These are phyloP conservation scores for Elachura formosa DNA, from an alignment of 2,113 vertebrate genomes.

Conservation along the genomic window DNA sequence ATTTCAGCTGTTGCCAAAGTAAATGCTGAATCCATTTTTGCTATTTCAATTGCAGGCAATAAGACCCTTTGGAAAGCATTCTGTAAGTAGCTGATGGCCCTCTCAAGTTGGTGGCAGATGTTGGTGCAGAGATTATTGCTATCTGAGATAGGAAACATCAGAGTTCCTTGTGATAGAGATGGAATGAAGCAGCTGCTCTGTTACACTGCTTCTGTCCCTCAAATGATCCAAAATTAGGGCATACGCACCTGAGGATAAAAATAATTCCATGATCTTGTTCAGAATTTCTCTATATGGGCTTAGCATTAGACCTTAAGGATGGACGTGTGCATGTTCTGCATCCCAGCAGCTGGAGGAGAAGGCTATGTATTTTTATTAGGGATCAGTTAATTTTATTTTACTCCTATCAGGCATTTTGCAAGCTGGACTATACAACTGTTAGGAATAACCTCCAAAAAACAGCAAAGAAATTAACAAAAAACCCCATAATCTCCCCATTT, in stretches of 20 bases:
- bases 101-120: background rate
- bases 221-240: background rate
- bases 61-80: background rate
- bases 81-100: background rate
- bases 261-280: background rate
- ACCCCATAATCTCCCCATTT: accelerated
- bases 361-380: background rate
- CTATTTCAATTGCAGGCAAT: background rate
- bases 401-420: background rate
- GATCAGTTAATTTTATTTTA: background rate
- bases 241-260: background rate
- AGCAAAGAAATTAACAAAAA: background rate
- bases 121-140: background rate
- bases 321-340: background rate
- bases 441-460: background rate
- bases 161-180: background rate
- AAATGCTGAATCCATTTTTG: background rate
- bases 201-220: background rate
- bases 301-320: background rate
- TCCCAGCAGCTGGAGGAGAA: background rate
- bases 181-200: background rate
- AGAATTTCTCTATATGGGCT: background rate
- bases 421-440: background rate
- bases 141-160: background rate
- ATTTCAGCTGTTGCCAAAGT: background rate